Conservation (phyloP, 35 echinoderm and acorn worm genomes). For the Nesometra sesokonis region DNA sequence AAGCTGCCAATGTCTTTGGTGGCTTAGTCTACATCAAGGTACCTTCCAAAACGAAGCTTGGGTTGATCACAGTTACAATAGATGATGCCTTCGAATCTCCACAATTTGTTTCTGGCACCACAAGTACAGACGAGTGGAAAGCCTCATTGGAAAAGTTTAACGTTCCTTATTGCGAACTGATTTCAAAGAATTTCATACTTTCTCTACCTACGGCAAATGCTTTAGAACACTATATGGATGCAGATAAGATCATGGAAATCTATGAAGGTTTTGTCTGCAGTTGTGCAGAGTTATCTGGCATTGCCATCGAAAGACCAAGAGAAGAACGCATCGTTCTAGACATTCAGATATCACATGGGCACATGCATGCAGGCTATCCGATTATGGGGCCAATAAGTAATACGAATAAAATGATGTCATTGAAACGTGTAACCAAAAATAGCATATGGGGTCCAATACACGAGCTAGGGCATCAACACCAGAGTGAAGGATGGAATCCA, state of each 20-base stretch:
- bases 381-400: neutral
- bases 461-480: neutral
- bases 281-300: neutral
- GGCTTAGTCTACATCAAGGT: neutral
- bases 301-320: neutral
- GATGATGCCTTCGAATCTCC: neutral
- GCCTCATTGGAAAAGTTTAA: neutral
- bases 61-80: neutral
- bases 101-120: neutral
- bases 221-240: neutral
- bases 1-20: constrained; percentile 1
- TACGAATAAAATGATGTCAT: neutral
- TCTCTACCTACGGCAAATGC: neutral
- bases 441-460: neutral
- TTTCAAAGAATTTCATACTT: neutral
- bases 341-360: neutral
- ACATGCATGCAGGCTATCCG: neutral
- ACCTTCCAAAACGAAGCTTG: neutral
- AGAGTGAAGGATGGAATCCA: neutral
- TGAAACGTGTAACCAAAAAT: neutral
- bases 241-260: neutral
- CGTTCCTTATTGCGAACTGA: neutral
- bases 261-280: neutral
- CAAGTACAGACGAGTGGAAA: neutral
- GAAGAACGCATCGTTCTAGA: neutral